These are phyloP conservation scores for Noctua janthe DNA, from an alignment of 2,888 invertebrate genomes.

Conservation along the genomic window DNA sequence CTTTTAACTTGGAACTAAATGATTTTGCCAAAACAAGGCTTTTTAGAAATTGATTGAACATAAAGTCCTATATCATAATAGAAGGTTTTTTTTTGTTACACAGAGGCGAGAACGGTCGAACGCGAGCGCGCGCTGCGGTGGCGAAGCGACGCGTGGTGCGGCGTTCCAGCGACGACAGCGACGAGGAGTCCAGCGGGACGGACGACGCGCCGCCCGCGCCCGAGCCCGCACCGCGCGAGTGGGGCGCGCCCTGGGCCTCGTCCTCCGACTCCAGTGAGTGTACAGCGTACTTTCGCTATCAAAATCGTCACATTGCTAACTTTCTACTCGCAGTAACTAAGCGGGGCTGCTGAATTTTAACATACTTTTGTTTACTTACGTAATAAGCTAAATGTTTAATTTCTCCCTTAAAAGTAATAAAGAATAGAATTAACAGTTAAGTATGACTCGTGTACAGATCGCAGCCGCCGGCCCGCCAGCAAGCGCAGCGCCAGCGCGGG, in stretches of 20 bases:
- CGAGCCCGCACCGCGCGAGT: slow-evolving; percentile 87
- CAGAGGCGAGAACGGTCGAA: slow-evolving; percentile 82
- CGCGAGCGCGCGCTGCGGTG: slow-evolving; percentile 78
- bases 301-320: neutral
- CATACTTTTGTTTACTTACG: neutral
- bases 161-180: slow-evolving; percentile 87
- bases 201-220: slow-evolving; percentile 88
- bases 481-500: slow-evolving; percentile 89
- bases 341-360: neutral
- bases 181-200: slow-evolving; percentile 87
- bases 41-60: neutral
- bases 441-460: slow-evolving; percentile 70
- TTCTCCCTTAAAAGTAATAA: neutral
- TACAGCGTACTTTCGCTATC: neutral
- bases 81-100: neutral
- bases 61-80: neutral
- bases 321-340: neutral
- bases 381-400: neutral
- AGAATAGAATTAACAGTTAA: neutral
- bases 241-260: slow-evolving; percentile 90
- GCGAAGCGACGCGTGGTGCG: slow-evolving; percentile 84
- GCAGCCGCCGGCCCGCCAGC: slow-evolving; percentile 83
- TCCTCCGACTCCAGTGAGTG: slow-evolving; percentile 85
- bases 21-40: neutral
- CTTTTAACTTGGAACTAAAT: neutral